Evolutionary conservation across 1,140 invertebrate species (phyloP), one percentile per base, ranked within the genome.

Genomic region (Telenomus remus): DNA sequence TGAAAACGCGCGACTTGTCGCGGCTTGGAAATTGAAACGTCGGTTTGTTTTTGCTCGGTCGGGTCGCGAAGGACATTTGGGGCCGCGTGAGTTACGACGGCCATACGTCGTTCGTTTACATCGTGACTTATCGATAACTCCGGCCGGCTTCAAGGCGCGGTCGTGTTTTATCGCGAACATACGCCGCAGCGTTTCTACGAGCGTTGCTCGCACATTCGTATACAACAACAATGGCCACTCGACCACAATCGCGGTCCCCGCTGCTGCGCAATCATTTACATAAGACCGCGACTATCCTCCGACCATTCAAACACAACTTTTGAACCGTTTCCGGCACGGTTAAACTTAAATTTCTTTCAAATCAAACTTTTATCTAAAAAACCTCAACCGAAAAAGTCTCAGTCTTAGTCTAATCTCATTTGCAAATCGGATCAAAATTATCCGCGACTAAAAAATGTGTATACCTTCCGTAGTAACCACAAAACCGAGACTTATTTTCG

Each of bases 141-240:
- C 42, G 51, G 9, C 33, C 13, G 34, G 50, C 16, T 60, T 56
- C 13, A 47, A 63, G 64, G 56, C 49, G 51, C 47, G 48, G 54
- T 53, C 63, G 53, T 71, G 66, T 65, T 71, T 76, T 76, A 71
- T 71, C 66, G 50, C 61, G 49, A 70, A 70, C 50, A 35, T 61
- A 71, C 56, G 56, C 66, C 39, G 61, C 53, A 39, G 3, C 9
- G 37, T 39, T 39, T 9, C 9, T 76, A 51, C 50, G 49, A 71
- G 65, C 39, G 51, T 66, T 50, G 34, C 61, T 55, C 37, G 48
- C 57, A 46, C 66, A 66, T 27, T 27, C 19, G 51, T 61, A 61
- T 57, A 55, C 37, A 55, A 59, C 60, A 65, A 76, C 66, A 70
- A 76, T 70, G 65, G 44, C 37, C 27, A 60, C 5, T 49, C 49